These are phyloP conservation scores for Cyprinodon brontotheroides DNA, from an alignment of 2,113 vertebrate genomes.

Conservation along the genomic window DNA sequence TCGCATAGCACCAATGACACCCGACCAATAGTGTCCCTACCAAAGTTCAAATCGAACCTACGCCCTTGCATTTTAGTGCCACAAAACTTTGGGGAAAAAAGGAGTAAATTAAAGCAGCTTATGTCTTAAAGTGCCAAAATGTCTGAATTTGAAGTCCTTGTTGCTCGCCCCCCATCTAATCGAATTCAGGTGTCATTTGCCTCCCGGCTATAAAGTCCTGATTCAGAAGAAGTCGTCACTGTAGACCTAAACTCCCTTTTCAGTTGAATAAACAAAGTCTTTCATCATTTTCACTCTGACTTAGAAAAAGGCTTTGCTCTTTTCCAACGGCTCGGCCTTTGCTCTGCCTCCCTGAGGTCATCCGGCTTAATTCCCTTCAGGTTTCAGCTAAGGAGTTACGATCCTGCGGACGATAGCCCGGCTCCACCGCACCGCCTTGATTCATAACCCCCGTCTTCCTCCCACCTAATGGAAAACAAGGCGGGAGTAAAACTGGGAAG, in stretches of 20 bases:
- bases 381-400: constrained; percentile 53
- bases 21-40: too few relatives aligned
- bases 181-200: constrained; percentile 2
- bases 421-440: constrained; percentile 36
- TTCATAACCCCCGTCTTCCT: constrained; percentile 43
- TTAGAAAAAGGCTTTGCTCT: constrained; percentile 20
- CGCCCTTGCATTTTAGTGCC: too few relatives aligned
- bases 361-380: constrained; percentile 33
- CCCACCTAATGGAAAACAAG: constrained; percentile 53
- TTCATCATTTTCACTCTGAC: constrained; percentile 52
- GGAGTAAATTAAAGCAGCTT: too few relatives aligned
- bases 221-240: constrained; percentile 17
- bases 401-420: constrained; percentile 34
- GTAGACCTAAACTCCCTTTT: constrained; percentile 11
- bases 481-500: constrained; percentile 4
- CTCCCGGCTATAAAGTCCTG: constrained; percentile 10
- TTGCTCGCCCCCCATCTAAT: too few relatives aligned
- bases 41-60: too few relatives aligned
- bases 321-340: constrained; percentile 17
- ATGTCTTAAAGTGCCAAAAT: too few relatives aligned
- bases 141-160: too few relatives aligned
- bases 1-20: too few relatives aligned
- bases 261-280: background rate
- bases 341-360: constrained; percentile 40
- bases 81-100: too few relatives aligned